Base-by-base conservation (phyloP, 1,140 invertebrate species). In the Trichomalopsis sarcophagae region DNA sequence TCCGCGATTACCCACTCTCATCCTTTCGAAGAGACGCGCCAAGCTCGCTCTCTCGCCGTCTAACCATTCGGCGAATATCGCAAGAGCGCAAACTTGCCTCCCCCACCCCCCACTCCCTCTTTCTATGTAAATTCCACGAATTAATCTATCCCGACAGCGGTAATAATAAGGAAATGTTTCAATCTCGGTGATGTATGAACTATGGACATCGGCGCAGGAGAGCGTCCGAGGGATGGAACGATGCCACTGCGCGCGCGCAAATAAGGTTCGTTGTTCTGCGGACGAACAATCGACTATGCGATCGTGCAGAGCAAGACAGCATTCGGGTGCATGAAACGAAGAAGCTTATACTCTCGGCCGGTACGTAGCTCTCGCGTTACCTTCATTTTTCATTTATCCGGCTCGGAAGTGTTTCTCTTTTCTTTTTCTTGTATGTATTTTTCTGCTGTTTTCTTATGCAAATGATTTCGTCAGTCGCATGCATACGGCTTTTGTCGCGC, bases 91-190 rank as follows among this genome's bases (percentile, higher is more conserved):
- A 82, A 85, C 79, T 82, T 68, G 78, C 76, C 71, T 17, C 23
- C 50, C 33, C 36, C 17, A 17, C 47, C 27, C 27, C 33, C 23
- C 21, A n/a, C 40, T 47, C 69, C 74, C 68, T 83, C 86, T 87
- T 83, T 80, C 85, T 86, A 86, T 83, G 85, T 83, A 91, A 91
- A 91, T 90, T 89, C 90, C 87, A 86, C 88, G 89, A 92, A 93
- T 93, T 93, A 93, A 93, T 93, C 92, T 92, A 92, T 91, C 90
- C 91, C 86, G 90, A 89, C 91, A 91, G 91, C 88, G 90, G 91
- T 93, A 93, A 93, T 93, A 93, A 92, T 93, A 92, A 93, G 91
- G 92, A 93, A 93, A 93, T 93, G 92, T 93, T 93, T 93, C 92
- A 93, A 93, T 93, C 91, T 90, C 89, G 90, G 89, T 93, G 92